Conservation (phyloP, 2,888 invertebrate species). For the Apotomis betuletana region DNA sequence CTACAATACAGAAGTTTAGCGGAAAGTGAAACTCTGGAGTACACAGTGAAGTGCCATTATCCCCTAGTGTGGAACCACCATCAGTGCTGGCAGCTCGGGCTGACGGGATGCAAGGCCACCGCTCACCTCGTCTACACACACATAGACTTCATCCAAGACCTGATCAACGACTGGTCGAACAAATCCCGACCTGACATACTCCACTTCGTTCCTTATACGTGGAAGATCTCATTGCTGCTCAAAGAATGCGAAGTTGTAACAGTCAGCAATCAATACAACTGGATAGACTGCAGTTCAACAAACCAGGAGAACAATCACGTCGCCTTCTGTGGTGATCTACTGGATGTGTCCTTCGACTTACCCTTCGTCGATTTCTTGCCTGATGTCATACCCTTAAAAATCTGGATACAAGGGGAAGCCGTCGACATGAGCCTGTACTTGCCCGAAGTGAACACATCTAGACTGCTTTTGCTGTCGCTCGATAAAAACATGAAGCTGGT, state of each 20-base stretch:
- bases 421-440: slow-evolving; percentile 95
- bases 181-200: slow-evolving; percentile 96
- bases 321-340: slow-evolving; percentile 96
- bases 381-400: slow-evolving; percentile 92
- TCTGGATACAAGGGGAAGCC: slow-evolving; percentile 98
- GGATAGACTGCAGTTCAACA: slow-evolving; percentile 99
- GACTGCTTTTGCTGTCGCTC: slow-evolving; percentile 91
- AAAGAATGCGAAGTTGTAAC: slow-evolving; percentile 98
- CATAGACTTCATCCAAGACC: slow-evolving; percentile 97
- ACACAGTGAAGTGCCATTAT: slow-evolving; percentile 94
- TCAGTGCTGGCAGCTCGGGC: slow-evolving; percentile 95
- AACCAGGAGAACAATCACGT: slow-evolving; percentile 97
- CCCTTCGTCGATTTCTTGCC: slow-evolving; percentile 98
- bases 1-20: slow-evolving; percentile 96
- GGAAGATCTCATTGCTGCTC: slow-evolving; percentile 94
- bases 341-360: slow-evolving; percentile 96
- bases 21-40: slow-evolving; percentile 97
- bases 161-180: slow-evolving; percentile 98
- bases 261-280: slow-evolving; percentile 97
- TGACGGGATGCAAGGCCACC: slow-evolving; percentile 97
- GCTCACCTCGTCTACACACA: slow-evolving; percentile 96
- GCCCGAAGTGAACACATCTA: slow-evolving; percentile 95
- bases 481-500: slow-evolving; percentile 94
- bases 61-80: slow-evolving; percentile 98
- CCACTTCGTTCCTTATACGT: slow-evolving; percentile 98